These are phyloP conservation scores for Coronaproctus castanopsis DNA, from an alignment of 2,888 invertebrate species.

Conservation along the genomic window DNA sequence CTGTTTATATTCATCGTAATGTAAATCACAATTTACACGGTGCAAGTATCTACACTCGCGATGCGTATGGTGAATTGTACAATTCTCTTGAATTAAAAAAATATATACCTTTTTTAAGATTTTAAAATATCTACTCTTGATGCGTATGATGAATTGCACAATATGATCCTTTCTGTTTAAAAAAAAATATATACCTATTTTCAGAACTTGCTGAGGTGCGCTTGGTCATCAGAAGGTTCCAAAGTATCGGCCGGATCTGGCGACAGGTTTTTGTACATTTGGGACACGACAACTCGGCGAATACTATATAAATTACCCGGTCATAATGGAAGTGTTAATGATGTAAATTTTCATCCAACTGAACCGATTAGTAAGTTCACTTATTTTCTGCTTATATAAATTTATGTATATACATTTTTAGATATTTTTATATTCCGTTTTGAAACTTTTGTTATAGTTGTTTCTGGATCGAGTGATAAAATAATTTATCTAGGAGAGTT, in stretches of 20 bases:
- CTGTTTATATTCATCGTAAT: too few relatives aligned
- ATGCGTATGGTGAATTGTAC: too few relatives aligned
- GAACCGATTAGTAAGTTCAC: slow-evolving; percentile 58
- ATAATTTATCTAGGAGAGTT: slow-evolving; percentile 90
- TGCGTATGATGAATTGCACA: too few relatives aligned
- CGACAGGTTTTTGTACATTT: slow-evolving; percentile 86
- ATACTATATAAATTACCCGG: slow-evolving; percentile 93
- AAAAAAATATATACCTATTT: slow-evolving; percentile 3
- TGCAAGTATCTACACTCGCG: too few relatives aligned
- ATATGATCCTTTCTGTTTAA: too few relatives aligned
- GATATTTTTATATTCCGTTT: too few relatives aligned
- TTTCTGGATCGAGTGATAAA: slow-evolving; percentile 89
- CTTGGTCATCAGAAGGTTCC: slow-evolving; percentile 84
- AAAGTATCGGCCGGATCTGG: slow-evolving; percentile 83
- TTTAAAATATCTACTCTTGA: too few relatives aligned
- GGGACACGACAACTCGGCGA: slow-evolving; percentile 84
- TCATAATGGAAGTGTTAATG: slow-evolving; percentile 93
- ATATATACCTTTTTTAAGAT: too few relatives aligned
- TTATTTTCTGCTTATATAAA: too few relatives aligned
- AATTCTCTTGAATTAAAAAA: too few relatives aligned
- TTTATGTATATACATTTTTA: too few relatives aligned
- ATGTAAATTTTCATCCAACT: slow-evolving; percentile 79
- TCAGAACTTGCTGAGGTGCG: slow-evolving; percentile 67
- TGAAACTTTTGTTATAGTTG: slow-evolving; percentile 35
- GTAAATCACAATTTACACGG: too few relatives aligned